Evolutionary conservation across 2,888 invertebrate genomes (phyloP).

Genomic region (Drosophila incognita): DNA sequence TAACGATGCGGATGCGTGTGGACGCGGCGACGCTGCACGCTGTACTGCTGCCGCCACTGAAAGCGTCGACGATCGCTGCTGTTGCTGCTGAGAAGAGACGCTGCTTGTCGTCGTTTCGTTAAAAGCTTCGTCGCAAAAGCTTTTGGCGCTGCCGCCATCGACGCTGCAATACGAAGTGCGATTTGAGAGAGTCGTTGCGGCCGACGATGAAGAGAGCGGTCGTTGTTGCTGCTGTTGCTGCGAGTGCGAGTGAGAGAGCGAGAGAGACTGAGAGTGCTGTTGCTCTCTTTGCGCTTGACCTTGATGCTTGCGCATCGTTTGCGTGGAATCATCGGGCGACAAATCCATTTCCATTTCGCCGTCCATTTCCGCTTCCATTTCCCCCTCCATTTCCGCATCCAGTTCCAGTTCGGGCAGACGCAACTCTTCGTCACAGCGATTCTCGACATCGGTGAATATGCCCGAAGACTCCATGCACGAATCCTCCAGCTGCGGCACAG

Average conservation of each 20-base stretch:
- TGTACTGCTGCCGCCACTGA: conserved; percentile 70
- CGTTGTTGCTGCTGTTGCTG: conserved; percentile 69
- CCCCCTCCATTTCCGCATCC: conserved; percentile 39
- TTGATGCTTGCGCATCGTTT: conserved; percentile 84
- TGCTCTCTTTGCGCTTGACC: conserved; percentile 54
- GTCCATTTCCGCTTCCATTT: conserved; percentile 38
- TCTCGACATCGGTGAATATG: conserved; percentile 94
- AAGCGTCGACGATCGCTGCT: conserved; percentile 48
- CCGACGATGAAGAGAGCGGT: conserved; percentile 79
- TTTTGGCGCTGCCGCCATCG: conserved; percentile 79
- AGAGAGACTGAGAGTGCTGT: conserved; percentile 46
- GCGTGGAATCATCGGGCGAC: conserved; percentile 84
- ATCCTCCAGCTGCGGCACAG: conserved; percentile 89
- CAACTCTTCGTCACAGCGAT: conserved; percentile 88
- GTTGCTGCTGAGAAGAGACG: conserved; percentile 28
- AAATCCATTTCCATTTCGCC: conserved; percentile 57
- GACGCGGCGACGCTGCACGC: conserved; percentile 81
- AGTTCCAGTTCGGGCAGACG: conserved; percentile 73
- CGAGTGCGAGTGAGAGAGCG: conserved; percentile 61
- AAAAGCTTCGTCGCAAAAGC: conserved; percentile 83
- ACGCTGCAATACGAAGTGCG: conserved; percentile 83
- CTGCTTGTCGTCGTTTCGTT: conserved; percentile 26
- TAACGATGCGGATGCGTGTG: conserved; percentile 77
- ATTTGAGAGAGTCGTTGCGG: conserved; percentile 82
- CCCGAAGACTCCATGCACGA: conserved; percentile 95